A percentile compares a stretch with the other conserved stretches of the same genome.
These are phyloP conservation scores for Cryptotermes secundus DNA, from an alignment of 1,140 invertebrate genomes.

Conservation along the genomic window DNA sequence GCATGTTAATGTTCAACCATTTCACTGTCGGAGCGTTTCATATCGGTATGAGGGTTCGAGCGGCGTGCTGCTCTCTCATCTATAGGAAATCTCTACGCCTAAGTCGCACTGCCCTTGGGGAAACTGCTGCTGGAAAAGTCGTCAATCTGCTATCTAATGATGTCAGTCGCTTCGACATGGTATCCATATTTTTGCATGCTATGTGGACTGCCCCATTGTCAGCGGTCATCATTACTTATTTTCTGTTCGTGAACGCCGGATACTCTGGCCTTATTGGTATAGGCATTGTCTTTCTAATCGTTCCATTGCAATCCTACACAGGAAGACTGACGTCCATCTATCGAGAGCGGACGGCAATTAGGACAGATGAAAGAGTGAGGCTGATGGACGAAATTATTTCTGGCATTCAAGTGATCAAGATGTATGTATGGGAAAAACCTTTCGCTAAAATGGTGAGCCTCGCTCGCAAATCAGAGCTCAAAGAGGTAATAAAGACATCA, in stretches of 20 bases:
- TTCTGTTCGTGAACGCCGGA: constrained; percentile 65
- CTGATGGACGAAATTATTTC: constrained; percentile 78
- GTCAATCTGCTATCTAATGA: constrained; percentile 84
- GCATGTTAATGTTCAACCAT: constrained; percentile 54
- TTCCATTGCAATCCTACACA: constrained; percentile 65
- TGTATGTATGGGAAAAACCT: constrained; percentile 77
- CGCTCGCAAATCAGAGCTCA: constrained; percentile 55
- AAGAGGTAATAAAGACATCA: constrained; percentile 62
- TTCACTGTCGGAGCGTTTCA: constrained; percentile 53
- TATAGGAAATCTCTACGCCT: constrained; percentile 56
- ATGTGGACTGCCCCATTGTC: constrained; percentile 68
- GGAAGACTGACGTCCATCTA: constrained; percentile 66
- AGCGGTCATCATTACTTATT: constrained; percentile 59
- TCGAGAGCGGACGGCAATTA: constrained; percentile 60
- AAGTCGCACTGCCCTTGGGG: constrained; percentile 65
- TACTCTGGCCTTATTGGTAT: constrained; percentile 68
- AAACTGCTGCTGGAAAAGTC: constrained; percentile 80
- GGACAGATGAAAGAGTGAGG: constrained; percentile 73
- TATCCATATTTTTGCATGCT: constrained; percentile 59
- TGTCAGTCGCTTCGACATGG: constrained; percentile 63
- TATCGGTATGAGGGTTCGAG: constrained; percentile 49
- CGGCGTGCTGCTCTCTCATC: constrained; percentile 48
- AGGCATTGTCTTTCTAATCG: constrained; percentile 64
- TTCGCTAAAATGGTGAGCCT: constrained; percentile 62
- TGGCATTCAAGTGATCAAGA: constrained; percentile 69